phyloP scores from a whole-genome alignment of 2,888 invertebrate species.

The Oegoconia quadripuncta region DNA sequence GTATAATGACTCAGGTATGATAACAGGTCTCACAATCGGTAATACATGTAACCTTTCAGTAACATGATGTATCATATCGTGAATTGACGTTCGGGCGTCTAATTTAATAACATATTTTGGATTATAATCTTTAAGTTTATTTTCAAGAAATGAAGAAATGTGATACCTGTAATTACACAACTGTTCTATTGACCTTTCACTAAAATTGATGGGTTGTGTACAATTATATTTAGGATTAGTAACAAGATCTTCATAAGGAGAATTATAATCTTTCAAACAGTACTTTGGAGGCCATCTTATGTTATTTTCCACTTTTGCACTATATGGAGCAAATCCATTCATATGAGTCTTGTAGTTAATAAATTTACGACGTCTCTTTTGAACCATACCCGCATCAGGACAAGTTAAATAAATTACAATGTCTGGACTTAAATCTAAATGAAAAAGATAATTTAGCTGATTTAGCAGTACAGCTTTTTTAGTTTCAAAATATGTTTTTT shows the following conservation, averaged over 20 bases:
- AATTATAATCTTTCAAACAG: constrained; percentile 38
- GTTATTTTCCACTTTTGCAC: constrained; percentile 27
- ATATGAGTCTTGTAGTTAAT: constrained; percentile 43
- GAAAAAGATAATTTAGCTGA: constrained; percentile 51
- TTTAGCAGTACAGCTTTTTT: constrained; percentile 41
- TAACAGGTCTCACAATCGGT: constrained; percentile 42
- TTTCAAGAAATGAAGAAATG: constrained; percentile 66
- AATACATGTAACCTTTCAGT: constrained; percentile 54
- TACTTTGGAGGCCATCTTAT: constrained; percentile 55
- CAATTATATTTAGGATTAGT: constrained; percentile 68
- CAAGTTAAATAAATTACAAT: constrained; percentile 78
- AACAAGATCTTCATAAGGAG: constrained; percentile 33
- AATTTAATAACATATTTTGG: constrained; percentile 77
- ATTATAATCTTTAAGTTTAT: constrained; percentile 70
- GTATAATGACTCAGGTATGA: constrained; percentile 60
- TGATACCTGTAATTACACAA: constrained; percentile 69
- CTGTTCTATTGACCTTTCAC: constrained; percentile 59
- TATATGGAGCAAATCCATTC: constrained; percentile 35
- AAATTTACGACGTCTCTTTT: constrained; percentile 51
- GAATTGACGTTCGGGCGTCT: constrained; percentile 72
- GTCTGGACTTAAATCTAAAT: constrained; percentile 55
- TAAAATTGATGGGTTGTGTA: constrained; percentile 64
- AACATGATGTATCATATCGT: constrained; percentile 71
- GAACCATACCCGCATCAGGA: constrained; percentile 72
- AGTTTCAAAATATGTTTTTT: constrained; percentile 36